Conservation (phyloP, 2,888 invertebrate species). For the Cosmia trapezina region DNA sequence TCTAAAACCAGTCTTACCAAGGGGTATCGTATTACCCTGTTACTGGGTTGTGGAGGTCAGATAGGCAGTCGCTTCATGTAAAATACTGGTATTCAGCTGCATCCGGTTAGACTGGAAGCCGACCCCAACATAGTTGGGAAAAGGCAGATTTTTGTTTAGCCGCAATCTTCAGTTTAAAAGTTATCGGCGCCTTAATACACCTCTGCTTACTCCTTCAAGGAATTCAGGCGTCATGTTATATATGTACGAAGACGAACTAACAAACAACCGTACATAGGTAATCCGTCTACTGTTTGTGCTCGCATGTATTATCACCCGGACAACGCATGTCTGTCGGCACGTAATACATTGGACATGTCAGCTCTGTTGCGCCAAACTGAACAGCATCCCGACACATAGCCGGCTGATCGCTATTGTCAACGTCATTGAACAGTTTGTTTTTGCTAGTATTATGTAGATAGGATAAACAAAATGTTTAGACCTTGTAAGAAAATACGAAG, state of each 20-base stretch:
- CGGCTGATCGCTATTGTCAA: conserved; percentile 37
- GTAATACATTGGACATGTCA: conserved; percentile 68
- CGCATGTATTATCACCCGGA: conserved; percentile 51
- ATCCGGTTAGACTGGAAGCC: no score
- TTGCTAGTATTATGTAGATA: neutral
- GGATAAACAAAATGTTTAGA: neutral
- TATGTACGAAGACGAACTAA: neutral
- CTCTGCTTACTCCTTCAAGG: neutral
- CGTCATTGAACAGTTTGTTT: conserved; percentile 15
- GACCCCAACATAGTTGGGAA: no score
- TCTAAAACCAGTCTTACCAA: no score
- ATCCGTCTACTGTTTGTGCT: conserved; percentile 23
- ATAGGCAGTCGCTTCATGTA: no score
- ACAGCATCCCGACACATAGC: conserved; percentile 35
- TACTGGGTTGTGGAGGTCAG: no score
- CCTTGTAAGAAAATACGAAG: neutral
- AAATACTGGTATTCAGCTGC: no score
- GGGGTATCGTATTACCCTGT: no score
- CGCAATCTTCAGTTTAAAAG: no score
- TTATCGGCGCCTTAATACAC: no score
- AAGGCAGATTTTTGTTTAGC: no score
- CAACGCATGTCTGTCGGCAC: conserved; percentile 58
- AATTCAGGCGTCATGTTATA: neutral
- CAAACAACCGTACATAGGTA: conserved; percentile 17
- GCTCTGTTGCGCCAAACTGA: conserved; percentile 35